Conservation (phyloP, 1,140 invertebrate genomes). For the Ooceraea biroi region DNA sequence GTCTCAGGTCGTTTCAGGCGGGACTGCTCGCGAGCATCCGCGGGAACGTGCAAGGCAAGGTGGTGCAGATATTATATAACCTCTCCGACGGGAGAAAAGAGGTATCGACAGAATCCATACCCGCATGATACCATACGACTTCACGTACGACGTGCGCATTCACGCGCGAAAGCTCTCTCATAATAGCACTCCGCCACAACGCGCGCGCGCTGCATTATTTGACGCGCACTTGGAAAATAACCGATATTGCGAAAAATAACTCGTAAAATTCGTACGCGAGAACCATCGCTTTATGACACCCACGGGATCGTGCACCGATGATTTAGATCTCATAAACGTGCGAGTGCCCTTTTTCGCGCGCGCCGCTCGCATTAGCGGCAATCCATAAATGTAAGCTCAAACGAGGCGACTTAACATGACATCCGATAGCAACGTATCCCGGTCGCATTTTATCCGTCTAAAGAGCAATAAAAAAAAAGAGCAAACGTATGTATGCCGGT, state of each 20-base stretch:
- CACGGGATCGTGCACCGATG: slow-evolving; percentile 1
- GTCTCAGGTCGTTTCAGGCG: not conserved
- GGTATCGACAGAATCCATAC: slow-evolving; percentile 33
- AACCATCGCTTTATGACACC: slow-evolving; percentile 11
- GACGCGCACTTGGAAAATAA: slow-evolving; percentile 13
- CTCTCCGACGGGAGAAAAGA: not conserved
- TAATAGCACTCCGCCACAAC: slow-evolving; percentile 8
- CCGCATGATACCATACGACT: slow-evolving; percentile 7
- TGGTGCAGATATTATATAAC: slow-evolving; percentile 11
- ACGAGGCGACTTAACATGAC: slow-evolving; percentile 33
- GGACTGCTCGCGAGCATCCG: slow-evolving; percentile 15
- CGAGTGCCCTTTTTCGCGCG: not conserved
- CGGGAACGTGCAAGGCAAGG: not conserved
- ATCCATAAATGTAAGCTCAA: slow-evolving; percentile 22
- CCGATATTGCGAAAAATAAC: slow-evolving; percentile 35
- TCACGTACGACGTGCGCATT: slow-evolving; percentile 19
- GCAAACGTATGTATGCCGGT: no score
- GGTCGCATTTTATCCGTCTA: not conserved
- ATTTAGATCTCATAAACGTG: slow-evolving; percentile 9
- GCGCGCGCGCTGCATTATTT: not conserved
- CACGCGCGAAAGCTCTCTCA: slow-evolving; percentile 1
- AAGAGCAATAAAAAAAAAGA: not conserved
- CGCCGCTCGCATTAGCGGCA: slow-evolving; percentile 4
- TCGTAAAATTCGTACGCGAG: slow-evolving; percentile 44
- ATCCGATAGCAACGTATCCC: not conserved